Conservation (phyloP, 2,888 invertebrate genomes). For the Tupiocoris notatus region DNA sequence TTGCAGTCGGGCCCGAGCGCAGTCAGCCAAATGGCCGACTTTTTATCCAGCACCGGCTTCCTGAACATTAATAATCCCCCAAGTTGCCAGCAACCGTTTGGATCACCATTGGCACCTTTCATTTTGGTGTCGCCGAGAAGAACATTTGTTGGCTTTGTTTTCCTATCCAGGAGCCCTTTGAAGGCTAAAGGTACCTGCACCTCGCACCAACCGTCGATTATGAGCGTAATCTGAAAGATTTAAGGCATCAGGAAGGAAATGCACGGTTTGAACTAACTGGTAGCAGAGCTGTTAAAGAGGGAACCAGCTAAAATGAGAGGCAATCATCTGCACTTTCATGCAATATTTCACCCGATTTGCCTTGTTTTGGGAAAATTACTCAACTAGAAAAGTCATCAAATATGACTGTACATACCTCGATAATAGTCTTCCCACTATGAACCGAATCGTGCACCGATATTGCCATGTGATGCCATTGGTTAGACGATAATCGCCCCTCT, state of each 20-base stretch:
- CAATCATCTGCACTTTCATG: too few species aligned
- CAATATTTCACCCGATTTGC: too few species aligned
- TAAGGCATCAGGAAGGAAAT: too few species aligned
- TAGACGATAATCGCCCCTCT: slow-evolving; percentile 56
- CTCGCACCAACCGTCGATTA: slow-evolving; percentile 62
- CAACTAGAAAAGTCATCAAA: background rate
- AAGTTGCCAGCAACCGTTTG: slow-evolving; percentile 57
- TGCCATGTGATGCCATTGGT: slow-evolving; percentile 61
- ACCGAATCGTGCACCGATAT: slow-evolving; percentile 62
- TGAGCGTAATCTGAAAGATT: slow-evolving; percentile 56
- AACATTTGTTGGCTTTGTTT: slow-evolving; percentile 60
- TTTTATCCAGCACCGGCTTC: slow-evolving; percentile 58
- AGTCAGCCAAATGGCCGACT: slow-evolving; percentile 60
- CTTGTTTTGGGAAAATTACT: too few species aligned
- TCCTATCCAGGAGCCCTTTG: slow-evolving; percentile 62
- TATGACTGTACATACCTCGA: slow-evolving; percentile 57
- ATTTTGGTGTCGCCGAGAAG: slow-evolving; percentile 57
- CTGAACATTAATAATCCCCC: slow-evolving; percentile 61
- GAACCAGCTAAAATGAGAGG: too few species aligned
- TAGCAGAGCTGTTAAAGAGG: too few species aligned
- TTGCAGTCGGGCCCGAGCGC: slow-evolving; percentile 59
- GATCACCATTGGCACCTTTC: slow-evolving; percentile 18
- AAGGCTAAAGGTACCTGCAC: slow-evolving; percentile 61
- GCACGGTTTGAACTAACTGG: too few species aligned
- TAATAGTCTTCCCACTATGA: slow-evolving; percentile 59